Evolutionary conservation across 2,888 invertebrate species (phyloP).

Genomic region (Caenorhabditis sp.): DNA sequence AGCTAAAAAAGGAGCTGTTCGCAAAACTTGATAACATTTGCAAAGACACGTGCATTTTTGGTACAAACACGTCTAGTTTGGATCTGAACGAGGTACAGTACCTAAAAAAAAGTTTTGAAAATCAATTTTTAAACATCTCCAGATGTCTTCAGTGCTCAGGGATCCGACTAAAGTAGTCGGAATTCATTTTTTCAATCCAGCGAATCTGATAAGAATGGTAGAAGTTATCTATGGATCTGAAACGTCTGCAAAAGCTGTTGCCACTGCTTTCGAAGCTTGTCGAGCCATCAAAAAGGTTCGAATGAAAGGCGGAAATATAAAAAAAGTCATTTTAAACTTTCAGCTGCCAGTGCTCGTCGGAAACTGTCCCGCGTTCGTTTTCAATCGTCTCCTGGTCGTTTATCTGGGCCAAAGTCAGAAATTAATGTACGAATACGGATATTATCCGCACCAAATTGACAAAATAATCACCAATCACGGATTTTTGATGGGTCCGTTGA

Average conservation of each 20-base stretch:
- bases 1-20: constrained; percentile 80
- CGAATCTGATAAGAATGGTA: constrained; percentile 78
- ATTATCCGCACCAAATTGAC: constrained; percentile 64
- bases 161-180: constrained; percentile 79
- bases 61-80: constrained; percentile 80
- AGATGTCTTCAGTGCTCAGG: constrained; percentile 78
- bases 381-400: constrained; percentile 68
- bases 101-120: not conserved
- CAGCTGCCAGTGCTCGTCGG: constrained; percentile 68
- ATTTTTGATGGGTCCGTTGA: constrained; percentile 71
- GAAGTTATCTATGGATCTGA: constrained; percentile 79
- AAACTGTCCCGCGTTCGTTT: constrained; percentile 71
- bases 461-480: constrained; percentile 62
- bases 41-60: constrained; percentile 78
- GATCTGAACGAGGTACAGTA: constrained; percentile 78
- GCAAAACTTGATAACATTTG: constrained; percentile 79
- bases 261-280: constrained; percentile 80
- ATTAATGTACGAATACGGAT: constrained; percentile 59
- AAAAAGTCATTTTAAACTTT: too few relatives aligned
- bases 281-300: constrained; percentile 79
- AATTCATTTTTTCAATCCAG: constrained; percentile 80
- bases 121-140: not conserved
- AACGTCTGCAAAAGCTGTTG: constrained; percentile 79
- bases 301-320: too few relatives aligned
- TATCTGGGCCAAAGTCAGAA: constrained; percentile 60